Percentiles rank a stretch among this genome's conserved stretches.
These are phyloP conservation scores for Barbus barbus DNA, from an alignment of 2,113 vertebrate species.

Conservation along the genomic window DNA sequence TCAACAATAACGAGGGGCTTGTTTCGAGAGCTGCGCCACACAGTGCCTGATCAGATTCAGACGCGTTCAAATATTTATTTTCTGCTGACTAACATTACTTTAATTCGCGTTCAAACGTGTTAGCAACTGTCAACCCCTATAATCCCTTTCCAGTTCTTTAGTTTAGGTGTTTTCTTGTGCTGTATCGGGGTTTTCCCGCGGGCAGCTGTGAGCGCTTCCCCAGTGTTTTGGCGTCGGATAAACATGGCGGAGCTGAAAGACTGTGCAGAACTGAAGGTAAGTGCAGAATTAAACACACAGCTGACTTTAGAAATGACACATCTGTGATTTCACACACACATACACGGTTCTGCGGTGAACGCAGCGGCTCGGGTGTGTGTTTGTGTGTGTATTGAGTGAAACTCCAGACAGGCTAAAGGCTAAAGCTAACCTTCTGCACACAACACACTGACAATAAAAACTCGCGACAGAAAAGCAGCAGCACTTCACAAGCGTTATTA, in stretches of 20 bases:
- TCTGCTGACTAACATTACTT: too few species aligned
- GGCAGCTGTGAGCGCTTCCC: conserved; percentile 41
- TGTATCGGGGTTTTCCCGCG: conserved; percentile 8
- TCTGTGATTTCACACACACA: neutral
- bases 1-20: neutral
- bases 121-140: too few species aligned
- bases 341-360: neutral
- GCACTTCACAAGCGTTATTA: too few species aligned
- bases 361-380: neutral
- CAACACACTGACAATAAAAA: neutral
- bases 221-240: conserved; percentile 57
- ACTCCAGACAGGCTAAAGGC: conserved; percentile 7
- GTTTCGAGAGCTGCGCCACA: neutral
- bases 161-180: too few species aligned
- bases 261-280: conserved; percentile 37
- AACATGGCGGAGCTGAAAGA: conserved; percentile 61
- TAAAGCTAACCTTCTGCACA: conserved; percentile 17
- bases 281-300: neutral
- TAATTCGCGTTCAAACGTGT: too few species aligned
- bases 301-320: conserved; percentile 7
- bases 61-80: neutral
- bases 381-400: too few species aligned
- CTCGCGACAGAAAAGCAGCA: too few species aligned
- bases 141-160: too few species aligned
- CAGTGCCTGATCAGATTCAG: neutral